A percentile compares a stretch with the other conserved stretches of the same genome.
phyloP scores from a whole-genome alignment of 2,797 vertebrate species.

The Avahi laniger region DNA sequence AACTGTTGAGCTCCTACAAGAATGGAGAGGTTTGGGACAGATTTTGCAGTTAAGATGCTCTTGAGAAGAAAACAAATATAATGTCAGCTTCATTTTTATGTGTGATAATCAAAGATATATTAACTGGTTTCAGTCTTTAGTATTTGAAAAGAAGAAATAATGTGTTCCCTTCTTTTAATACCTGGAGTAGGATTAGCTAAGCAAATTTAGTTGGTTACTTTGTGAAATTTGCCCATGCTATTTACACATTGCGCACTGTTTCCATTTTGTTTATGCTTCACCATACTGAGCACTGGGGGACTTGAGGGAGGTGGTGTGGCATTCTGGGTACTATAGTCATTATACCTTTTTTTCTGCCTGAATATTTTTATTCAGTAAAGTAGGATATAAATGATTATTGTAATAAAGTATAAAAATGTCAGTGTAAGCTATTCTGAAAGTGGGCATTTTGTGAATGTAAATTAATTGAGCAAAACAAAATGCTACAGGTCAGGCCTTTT shows the following conservation, averaged over 20 bases:
- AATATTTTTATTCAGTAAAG: constrained; percentile 6
- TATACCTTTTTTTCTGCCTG: not conserved
- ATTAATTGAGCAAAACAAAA: constrained; percentile 11
- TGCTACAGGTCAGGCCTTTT: not conserved
- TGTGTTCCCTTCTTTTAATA: not conserved
- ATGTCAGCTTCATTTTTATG: not conserved
- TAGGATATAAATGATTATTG: not conserved
- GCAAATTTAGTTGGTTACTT: constrained; percentile 5
- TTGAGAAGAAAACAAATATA: not conserved
- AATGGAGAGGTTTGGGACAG: not conserved
- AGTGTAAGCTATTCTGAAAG: not conserved
- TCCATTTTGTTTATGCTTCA: not conserved
- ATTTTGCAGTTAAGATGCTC: not conserved
- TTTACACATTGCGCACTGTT: not conserved
- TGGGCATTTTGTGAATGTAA: not conserved
- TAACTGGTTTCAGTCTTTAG: not conserved
- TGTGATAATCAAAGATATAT: not conserved
- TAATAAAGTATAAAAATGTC: not conserved
- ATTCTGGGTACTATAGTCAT: not conserved
- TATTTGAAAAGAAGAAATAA: not conserved
- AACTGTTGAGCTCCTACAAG: not conserved
- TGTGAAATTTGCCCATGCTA: not conserved
- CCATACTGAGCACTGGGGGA: not conserved
- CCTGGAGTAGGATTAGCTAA: not conserved
- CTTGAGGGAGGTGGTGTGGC: not conserved